Evolutionary conservation across 1,140 invertebrate genomes (phyloP).

Genomic region (Habropoda laboriosa): DNA sequence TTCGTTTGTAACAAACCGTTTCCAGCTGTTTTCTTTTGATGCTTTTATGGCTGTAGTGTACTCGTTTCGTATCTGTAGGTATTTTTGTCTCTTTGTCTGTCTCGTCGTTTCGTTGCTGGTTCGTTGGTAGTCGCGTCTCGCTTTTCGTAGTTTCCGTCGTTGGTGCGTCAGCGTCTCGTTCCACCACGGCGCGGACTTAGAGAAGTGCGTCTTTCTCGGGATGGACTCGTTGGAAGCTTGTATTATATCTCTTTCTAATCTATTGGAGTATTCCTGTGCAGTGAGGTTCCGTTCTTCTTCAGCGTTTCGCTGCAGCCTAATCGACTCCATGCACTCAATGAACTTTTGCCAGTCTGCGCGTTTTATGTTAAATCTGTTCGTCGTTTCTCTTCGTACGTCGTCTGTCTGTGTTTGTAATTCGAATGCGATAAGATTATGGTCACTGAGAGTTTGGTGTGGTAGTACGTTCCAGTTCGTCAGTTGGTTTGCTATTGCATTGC

Average conservation of each 20-base stretch:
- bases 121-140: neutral
- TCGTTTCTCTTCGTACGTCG: no score
- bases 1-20: neutral
- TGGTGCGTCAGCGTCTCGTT: neutral
- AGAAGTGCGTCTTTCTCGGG: neutral
- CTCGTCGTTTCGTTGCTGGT: neutral
- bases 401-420: neutral
- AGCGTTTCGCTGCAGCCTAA: neutral
- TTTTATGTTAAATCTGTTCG: slow-evolving; percentile 15
- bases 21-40: neutral
- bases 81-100: neutral
- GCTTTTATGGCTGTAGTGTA: neutral
- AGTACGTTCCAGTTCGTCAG: no score
- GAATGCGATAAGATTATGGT: neutral
- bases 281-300: no score
- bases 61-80: neutral
- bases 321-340: neutral
- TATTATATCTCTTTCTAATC: neutral
- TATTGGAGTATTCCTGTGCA: neutral
- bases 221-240: slow-evolving; percentile 8
- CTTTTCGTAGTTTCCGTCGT: neutral
- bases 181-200: slow-evolving; percentile 47
- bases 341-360: slow-evolving; percentile 51
- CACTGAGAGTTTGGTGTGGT: neutral
- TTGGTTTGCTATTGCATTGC: no score